Conservation (phyloP, 2,888 invertebrate genomes). For the Griposia aprilina region DNA sequence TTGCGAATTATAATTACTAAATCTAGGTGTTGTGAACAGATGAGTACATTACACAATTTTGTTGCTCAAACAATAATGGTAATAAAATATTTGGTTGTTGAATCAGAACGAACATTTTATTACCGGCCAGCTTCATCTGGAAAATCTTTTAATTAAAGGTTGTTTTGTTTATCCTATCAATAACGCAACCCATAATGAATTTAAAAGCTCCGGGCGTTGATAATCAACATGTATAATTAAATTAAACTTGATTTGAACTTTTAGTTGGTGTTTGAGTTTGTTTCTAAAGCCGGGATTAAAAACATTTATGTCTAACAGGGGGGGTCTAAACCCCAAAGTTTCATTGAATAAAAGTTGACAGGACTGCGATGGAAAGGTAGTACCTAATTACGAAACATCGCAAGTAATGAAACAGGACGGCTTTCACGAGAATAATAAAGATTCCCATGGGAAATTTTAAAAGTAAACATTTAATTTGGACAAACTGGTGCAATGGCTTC, state of each 20-base stretch:
- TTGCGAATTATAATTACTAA: not conserved
- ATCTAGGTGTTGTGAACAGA: not conserved
- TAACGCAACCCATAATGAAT: conserved; percentile 23
- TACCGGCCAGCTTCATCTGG: not conserved
- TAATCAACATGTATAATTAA: conserved; percentile 40
- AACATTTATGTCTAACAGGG: not conserved
- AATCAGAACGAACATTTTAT: conserved; percentile 27
- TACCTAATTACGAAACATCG: conserved; percentile 5
- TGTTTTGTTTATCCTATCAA: conserved; percentile 40
- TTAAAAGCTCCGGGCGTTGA: conserved; percentile 11
- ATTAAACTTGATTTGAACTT: conserved; percentile 38
- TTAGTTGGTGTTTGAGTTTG: conserved; percentile 29
- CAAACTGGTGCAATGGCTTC: conserved; percentile 22
- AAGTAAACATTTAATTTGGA: conserved; percentile 40
- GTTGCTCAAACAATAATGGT: not conserved
- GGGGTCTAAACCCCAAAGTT: not conserved
- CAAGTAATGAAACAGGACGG: conserved; percentile 27
- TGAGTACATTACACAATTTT: not conserved
- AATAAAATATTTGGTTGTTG: conserved; percentile 22
- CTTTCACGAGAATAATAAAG: conserved; percentile 38
- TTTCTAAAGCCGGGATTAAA: conserved; percentile 15
- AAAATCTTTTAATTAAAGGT: conserved; percentile 44
- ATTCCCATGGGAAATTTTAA: conserved; percentile 50
- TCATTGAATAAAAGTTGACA: conserved; percentile 17
- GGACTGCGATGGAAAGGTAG: not conserved